Conservation (phyloP, 2,888 invertebrate genomes). For the Limenitis camilla region DNA sequence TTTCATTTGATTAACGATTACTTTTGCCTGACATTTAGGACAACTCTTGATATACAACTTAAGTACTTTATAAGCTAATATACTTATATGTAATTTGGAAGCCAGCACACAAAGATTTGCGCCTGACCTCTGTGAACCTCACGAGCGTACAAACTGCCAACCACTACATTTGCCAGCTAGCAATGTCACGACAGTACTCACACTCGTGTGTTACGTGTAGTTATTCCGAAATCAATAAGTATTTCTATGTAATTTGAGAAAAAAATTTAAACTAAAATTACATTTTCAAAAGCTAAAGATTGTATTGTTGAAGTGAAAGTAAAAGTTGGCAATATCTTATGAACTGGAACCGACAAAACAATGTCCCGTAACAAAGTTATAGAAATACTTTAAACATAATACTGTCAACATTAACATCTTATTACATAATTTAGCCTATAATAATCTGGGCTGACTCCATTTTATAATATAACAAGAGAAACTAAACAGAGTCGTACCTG, state of each 20-base stretch:
- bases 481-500: slow-evolving; percentile 40
- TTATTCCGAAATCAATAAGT: not conserved
- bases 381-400: not conserved
- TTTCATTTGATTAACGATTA: not conserved
- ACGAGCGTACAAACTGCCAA: slow-evolving; percentile 18
- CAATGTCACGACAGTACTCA: slow-evolving; percentile 11
- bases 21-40: too few relatives aligned
- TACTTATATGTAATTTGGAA: slow-evolving; percentile 9
- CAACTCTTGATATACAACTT: too few relatives aligned
- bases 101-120: slow-evolving; percentile 6
- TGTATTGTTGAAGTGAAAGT: not conserved
- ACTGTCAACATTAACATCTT: slow-evolving; percentile 7
- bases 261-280: not conserved
- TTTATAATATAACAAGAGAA: slow-evolving; percentile 48
- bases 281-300: not conserved
- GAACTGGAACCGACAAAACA: not conserved
- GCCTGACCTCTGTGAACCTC: slow-evolving; percentile 20
- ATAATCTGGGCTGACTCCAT: slow-evolving; percentile 28
- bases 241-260: not conserved
- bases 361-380: not conserved
- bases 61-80: not conserved
- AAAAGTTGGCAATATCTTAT: not conserved
- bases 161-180: slow-evolving; percentile 15
- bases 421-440: slow-evolving; percentile 20
- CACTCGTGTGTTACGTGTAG: not conserved